Conservation (phyloP, 2,888 invertebrate genomes). For the Cantharis rustica region DNA sequence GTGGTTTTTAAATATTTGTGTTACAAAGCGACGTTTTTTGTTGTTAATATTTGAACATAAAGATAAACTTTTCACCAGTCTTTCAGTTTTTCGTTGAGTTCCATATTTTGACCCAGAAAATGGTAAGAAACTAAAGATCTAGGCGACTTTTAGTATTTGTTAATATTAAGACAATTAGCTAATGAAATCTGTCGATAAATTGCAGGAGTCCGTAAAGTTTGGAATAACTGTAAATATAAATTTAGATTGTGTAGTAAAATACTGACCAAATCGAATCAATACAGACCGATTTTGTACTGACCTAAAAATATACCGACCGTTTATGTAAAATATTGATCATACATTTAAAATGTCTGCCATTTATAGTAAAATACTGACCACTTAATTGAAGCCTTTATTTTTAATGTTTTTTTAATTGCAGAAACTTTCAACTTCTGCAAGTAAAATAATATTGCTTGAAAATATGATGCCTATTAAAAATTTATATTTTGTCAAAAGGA, state of each 20-base stretch:
- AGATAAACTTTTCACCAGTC: no score
- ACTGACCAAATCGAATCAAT: background rate
- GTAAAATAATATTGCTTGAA: background rate
- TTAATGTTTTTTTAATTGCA: background rate
- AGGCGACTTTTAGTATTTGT: no score
- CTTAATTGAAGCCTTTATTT: background rate
- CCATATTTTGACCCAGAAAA: no score
- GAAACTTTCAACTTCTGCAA: background rate
- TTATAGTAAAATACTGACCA: background rate
- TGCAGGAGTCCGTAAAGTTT: background rate
- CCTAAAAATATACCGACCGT: background rate
- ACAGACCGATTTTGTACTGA: background rate
- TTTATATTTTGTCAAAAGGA: background rate
- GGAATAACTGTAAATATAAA: background rate
- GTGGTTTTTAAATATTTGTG: no score
- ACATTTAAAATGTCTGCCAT: background rate
- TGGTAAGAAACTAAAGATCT: no score
- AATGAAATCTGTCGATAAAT: no score
- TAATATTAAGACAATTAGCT: no score
- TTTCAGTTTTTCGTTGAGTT: no score
- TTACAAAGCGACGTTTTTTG: no score
- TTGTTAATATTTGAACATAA: no score
- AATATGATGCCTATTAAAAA: background rate
- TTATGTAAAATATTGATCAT: background rate
- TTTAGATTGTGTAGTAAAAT: background rate